These are phyloP conservation scores for Trilocha varians DNA, from an alignment of 2,888 invertebrate genomes.

Conservation along the genomic window DNA sequence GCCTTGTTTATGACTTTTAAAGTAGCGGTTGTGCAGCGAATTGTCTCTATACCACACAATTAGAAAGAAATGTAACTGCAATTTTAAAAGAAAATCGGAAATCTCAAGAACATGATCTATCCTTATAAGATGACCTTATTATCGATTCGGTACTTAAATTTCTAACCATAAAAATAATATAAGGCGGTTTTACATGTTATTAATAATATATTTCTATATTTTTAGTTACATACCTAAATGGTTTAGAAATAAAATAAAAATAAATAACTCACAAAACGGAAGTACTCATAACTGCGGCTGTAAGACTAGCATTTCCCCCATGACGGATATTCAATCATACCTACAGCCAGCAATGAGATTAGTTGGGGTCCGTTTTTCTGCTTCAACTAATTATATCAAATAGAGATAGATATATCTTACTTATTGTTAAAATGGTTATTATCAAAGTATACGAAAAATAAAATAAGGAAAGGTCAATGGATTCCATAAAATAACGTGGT, in stretches of 20 bases:
- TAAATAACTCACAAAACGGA: slow-evolving; percentile 7
- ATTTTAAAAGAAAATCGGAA: no score
- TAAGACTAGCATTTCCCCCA: slow-evolving; percentile 15
- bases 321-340: slow-evolving; percentile 29
- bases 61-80: no score
- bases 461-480: neutral
- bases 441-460: neutral
- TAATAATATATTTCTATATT: no score
- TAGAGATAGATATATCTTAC: neutral
- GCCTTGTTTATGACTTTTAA: neutral
- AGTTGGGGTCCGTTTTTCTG: slow-evolving; percentile 10
- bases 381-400: neutral
- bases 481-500: neutral
- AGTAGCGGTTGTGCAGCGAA: slow-evolving; percentile 6
- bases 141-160: no score
- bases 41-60: neutral
- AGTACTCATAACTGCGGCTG: neutral
- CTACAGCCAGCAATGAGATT: slow-evolving; percentile 15
- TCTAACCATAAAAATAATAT: no score
- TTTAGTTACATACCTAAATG: no score
- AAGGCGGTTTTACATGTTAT: no score
- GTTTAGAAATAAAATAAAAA: no score
- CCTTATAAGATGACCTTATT: no score
- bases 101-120: no score
- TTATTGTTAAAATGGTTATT: neutral